Percentiles rank a stretch among this genome's conserved stretches.
phyloP scores from a whole-genome alignment of 2,113 vertebrate genomes.

The Orycteropus afer region DNA sequence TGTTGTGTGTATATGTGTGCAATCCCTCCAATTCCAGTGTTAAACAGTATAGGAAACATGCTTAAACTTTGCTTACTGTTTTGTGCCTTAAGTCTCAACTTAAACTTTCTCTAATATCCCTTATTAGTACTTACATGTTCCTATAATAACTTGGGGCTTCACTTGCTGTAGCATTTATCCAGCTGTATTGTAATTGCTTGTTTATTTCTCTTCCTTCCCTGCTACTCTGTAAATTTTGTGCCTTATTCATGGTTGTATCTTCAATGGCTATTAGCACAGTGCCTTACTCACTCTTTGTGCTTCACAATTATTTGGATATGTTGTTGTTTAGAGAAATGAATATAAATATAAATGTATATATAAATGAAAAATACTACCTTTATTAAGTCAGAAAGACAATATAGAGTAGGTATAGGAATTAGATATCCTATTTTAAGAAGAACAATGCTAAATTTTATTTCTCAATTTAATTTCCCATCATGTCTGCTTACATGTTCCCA shows the following conservation, averaged over 20 bases:
- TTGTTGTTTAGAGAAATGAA: slow-evolving; percentile 34
- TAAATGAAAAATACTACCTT: not conserved
- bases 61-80: not conserved
- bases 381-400: not conserved
- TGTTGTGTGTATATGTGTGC: too few species aligned
- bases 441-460: not conserved
- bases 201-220: not conserved
- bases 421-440: not conserved
- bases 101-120: not conserved
- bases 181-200: not conserved
- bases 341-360: not conserved
- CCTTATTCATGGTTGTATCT: not conserved
- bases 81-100: not conserved
- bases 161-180: not conserved
- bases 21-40: not conserved
- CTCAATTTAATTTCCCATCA: slow-evolving; percentile 17
- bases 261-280: not conserved
- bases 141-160: not conserved
- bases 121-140: not conserved
- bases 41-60: not conserved
- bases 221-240: not conserved
- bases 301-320: not conserved
- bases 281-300: not conserved
- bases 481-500: not conserved
- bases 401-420: not conserved